phyloP scores from a whole-genome alignment of 2,797 vertebrate genomes.

The Scleropages formosus region DNA sequence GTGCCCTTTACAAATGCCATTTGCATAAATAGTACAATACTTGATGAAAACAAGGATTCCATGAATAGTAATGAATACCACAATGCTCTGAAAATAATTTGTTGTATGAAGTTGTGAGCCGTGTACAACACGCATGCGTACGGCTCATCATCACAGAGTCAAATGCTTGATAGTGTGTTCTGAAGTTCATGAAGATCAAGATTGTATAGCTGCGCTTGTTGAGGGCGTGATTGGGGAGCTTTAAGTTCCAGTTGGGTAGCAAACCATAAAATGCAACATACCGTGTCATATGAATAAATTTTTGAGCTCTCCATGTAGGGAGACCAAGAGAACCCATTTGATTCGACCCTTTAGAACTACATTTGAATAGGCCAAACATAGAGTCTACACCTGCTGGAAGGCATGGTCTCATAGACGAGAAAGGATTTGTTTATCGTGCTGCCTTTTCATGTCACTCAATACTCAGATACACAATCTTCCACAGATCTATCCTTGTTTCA shows the following conservation, averaged over 20 bases:
- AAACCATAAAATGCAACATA: no score
- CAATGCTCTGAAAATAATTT: conserved; percentile 20
- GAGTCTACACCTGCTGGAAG: no score
- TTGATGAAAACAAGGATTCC: conserved; percentile 29
- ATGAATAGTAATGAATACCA: conserved; percentile 22
- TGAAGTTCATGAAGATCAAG: not conserved
- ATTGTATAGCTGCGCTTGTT: not conserved
- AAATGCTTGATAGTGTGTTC: not conserved
- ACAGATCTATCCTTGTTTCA: not conserved
- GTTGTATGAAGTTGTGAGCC: not conserved
- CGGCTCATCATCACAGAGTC: no score
- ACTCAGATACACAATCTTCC: not conserved
- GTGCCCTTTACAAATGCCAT: conserved; percentile 36
- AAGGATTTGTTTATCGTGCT: not conserved
- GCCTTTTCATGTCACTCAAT: not conserved
- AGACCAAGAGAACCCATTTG: no score
- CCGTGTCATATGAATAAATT: no score
- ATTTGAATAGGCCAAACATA: no score
- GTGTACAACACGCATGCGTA: not conserved
- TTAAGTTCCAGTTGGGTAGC: no score
- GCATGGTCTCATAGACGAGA: not conserved
- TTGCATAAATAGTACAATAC: conserved; percentile 43
- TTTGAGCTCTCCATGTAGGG: no score
- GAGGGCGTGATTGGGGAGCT: not conserved
- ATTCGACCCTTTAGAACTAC: no score